Evolutionary conservation across 92 coral and sea anemone species (phyloP), one percentile per base, ranked within the genome.

Genomic region (Epizoanthus illoricatus): DNA sequence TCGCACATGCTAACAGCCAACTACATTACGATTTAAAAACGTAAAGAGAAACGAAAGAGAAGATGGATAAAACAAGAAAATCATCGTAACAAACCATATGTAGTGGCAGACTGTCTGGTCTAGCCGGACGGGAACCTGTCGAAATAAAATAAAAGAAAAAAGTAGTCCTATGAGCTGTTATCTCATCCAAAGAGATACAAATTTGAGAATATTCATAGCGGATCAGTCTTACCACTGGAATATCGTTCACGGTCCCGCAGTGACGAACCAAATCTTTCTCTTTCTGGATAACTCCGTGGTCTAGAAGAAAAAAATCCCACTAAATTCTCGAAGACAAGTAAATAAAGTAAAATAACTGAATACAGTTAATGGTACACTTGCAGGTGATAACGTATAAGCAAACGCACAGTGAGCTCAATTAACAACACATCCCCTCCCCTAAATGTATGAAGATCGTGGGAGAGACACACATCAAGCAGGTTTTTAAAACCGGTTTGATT

Each of bases 241-340:
- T 78, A 78, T 23, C 82, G 71, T 42, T 78, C 82, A 20, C 82
- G 70, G 39, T 78, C 82, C 9, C 45, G 56, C 5, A 42, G 65
- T 11, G 54, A 41, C 21, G 71, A 42, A 20, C 47, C 23, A 7
- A 57, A 42, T 78, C 65, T 70, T 4, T 70, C 82, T 62, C 71
- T 69, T 20, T 78, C 82, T 42, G 71, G 82, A 21, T 78, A 78
- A n/a, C 71, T 78, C 33, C 82, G 58, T 78, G 82, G 82, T 21
- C 82, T 78, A 78, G 16, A 54, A 61, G 67, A 17, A 73, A 13
- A 73, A 33, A 41, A 43, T 20, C 4, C n/a, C 56, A 52, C 16
- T 11, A 52, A 52, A 52, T 52, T 52, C 13, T 52, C 12, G 39
- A 11, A 61, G 11, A 5, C 47, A 1, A 40, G n/a, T n/a, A 28